Evolutionary conservation across 1,140 invertebrate species (phyloP).

Genomic region (Orchestia grillus): DNA sequence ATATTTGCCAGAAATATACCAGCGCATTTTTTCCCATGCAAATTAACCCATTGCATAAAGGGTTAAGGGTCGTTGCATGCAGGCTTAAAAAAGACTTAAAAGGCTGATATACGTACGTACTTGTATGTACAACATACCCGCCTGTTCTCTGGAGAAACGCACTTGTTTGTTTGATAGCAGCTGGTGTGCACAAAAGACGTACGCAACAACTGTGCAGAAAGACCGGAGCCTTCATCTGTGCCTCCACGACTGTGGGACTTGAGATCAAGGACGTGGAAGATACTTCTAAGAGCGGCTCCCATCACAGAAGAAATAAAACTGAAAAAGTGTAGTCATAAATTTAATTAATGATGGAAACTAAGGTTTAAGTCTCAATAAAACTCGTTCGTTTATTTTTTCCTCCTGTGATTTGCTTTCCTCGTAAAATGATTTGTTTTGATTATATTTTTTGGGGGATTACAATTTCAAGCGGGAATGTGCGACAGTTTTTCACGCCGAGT

Average conservation of each 20-base stretch:
- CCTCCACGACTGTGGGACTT: neutral
- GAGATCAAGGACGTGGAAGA: neutral
- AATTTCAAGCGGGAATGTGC: neutral
- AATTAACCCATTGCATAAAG: no score
- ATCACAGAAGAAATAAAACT: neutral
- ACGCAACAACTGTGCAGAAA: neutral
- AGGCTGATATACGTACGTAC: no score
- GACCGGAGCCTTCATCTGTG: no score
- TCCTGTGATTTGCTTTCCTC: no score
- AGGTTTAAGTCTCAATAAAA: neutral
- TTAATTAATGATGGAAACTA: neutral
- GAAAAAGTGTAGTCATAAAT: neutral
- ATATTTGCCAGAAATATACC: no score
- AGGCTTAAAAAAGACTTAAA: no score
- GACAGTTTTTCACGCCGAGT: neutral
- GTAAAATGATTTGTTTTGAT: no score
- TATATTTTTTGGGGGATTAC: neutral
- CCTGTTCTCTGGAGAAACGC: neutral
- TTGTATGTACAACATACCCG: neutral
- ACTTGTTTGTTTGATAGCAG: neutral
- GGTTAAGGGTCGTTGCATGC: no score
- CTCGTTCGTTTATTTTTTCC: no score
- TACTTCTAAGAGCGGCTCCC: neutral
- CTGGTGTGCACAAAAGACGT: neutral
- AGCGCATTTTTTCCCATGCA: no score